Percentiles rank a stretch among this genome's conserved stretches.
These are phyloP conservation scores for Rhynchotus rufescens DNA, from an alignment of 2,797 vertebrate genomes.

Conservation along the genomic window DNA sequence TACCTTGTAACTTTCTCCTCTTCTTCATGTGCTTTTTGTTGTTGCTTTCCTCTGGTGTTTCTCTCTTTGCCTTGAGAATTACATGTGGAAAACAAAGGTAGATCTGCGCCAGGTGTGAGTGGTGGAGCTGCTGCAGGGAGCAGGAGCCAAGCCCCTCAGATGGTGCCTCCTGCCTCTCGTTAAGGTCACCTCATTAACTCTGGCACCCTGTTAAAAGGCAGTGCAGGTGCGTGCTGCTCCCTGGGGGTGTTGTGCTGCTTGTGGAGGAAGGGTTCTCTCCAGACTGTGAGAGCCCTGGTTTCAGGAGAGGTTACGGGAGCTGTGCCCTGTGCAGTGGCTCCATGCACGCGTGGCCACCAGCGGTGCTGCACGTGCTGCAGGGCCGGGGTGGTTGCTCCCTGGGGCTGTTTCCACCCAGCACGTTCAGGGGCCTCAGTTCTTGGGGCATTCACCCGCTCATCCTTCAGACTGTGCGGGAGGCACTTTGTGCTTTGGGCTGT, in stretches of 20 bases:
- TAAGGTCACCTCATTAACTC: background rate
- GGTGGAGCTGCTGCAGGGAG: background rate
- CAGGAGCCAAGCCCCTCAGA: background rate
- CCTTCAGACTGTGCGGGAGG: background rate
- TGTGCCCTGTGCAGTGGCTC: background rate
- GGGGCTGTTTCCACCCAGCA: background rate
- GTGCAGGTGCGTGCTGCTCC: background rate
- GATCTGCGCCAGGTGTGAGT: background rate
- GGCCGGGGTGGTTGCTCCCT: fast-evolving
- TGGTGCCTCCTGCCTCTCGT: background rate
- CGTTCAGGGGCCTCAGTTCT: too few relatives aligned
- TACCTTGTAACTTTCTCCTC: background rate
- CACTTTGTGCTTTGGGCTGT: background rate
- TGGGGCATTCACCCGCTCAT: too few relatives aligned
- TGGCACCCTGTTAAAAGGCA: background rate
- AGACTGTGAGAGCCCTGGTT: background rate
- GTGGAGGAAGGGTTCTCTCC: background rate
- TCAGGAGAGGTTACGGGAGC: slow-evolving; percentile 17
- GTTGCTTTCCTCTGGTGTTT: background rate
- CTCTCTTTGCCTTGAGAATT: background rate
- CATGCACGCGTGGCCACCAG: background rate
- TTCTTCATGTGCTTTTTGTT: background rate
- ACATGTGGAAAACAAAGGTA: fast-evolving
- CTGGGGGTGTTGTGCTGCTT: background rate
- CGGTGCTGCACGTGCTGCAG: too few relatives aligned